Evolutionary conservation across 2,797 vertebrate genomes (phyloP), one percentile per base, ranked within the genome.

Genomic region (Intellagama lesueurii): DNA sequence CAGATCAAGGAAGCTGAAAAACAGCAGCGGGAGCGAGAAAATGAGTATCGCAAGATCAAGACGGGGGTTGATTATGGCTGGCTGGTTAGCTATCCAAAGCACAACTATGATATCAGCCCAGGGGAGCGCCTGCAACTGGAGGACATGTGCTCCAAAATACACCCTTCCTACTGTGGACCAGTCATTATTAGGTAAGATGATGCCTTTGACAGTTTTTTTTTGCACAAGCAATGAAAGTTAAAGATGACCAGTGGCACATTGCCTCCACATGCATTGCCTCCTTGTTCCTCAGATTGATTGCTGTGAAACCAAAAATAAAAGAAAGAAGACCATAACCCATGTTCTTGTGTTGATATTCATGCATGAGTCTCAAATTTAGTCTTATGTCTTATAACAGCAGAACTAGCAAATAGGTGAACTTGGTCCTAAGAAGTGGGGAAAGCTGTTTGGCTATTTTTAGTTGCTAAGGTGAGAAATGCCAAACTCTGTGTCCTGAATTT

Each of bases 31-130:
- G 98, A 98, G 94, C 95, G 98, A 83, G 98, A 98, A 91, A 97
- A 95, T 0, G 96, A 98, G 1, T 98, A 97, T 93, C 96, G 97
- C 52, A 98, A 98, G 86, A 94, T 99, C 75, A 97, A 98, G 95
- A 98, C 98, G 0, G 98, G 98, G 0, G 99, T 98, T 92, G 99
- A 99, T 96, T 99, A 99, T 93, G 98, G 98, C 97, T 99, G 99
- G 99, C 97, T 99, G 96, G 97, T 98, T 91, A 98, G 96, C 95
- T 83, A 97, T 0, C 98, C 98, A 0, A 98, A 98, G 88, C 96
- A 96, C 81, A 91, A 95, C 92, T 98, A 97, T 4, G 98, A 97
- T 94, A 97, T 99, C 96, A 98, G 97, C 96, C 97, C 98, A 0
- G 97, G 97, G 0, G 98, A 99, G 89, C 95, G 97, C 90, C 96